Evolutionary conservation across 2,113 vertebrate genomes (phyloP).

Genomic region (Carassius gibelio): DNA sequence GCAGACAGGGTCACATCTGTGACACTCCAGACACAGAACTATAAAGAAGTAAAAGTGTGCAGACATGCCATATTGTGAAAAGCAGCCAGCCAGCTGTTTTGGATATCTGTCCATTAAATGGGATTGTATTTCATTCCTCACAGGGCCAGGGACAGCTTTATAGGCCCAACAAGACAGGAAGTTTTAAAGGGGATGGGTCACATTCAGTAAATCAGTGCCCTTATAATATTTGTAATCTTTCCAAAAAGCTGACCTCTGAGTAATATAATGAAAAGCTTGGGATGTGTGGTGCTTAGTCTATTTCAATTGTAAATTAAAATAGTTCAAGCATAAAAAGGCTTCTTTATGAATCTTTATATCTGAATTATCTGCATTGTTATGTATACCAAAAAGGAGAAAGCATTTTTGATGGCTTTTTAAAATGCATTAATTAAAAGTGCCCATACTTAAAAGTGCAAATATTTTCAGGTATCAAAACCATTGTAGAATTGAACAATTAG

Average conservation of each 20-base stretch:
- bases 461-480: not conserved
- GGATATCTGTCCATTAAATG: slow-evolving; percentile 78
- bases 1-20: slow-evolving; percentile 78
- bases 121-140: slow-evolving; percentile 70
- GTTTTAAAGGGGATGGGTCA: slow-evolving; percentile 56
- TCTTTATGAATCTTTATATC: not conserved
- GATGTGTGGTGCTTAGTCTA: not conserved
- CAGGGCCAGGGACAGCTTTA: slow-evolving; percentile 72
- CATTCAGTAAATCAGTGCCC: slow-evolving; percentile 67
- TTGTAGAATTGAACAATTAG: not conserved
- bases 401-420: not conserved
- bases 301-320: not conserved
- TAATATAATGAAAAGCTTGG: slow-evolving; percentile 21
- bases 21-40: slow-evolving; percentile 70
- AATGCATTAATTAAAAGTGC: not conserved
- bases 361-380: not conserved
- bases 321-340: not conserved
- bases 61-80: slow-evolving; percentile 68
- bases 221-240: slow-evolving; percentile 37
- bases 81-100: slow-evolving; percentile 76
- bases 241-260: slow-evolving; percentile 28
- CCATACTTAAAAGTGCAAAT: not conserved
- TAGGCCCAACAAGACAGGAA: slow-evolving; percentile 57
- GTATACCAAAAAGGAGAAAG: not conserved
- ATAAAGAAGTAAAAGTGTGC: slow-evolving; percentile 69